Evolutionary conservation across 2,888 invertebrate species (phyloP).

Genomic region (Pristionchus exspectatus): DNA sequence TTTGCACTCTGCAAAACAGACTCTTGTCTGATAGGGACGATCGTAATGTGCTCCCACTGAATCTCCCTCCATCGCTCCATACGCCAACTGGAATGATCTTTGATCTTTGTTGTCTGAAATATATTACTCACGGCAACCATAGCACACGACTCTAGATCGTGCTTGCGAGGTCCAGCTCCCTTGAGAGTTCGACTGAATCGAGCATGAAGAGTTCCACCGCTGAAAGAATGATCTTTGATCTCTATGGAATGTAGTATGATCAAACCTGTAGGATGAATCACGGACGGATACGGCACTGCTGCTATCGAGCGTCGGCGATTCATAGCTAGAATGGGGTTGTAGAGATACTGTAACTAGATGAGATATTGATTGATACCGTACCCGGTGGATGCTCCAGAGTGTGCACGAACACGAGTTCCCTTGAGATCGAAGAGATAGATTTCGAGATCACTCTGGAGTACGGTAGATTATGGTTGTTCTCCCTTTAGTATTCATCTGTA

Average conservation of each 20-base stretch:
- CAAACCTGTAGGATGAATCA: constrained; percentile 33
- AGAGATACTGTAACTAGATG: not conserved
- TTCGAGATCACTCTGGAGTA: constrained; percentile 51
- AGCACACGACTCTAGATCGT: constrained; percentile 41
- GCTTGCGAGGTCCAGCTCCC: constrained; percentile 39
- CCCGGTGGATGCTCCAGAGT: constrained; percentile 34
- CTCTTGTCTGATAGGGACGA: constrained; percentile 35
- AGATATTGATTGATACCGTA: constrained; percentile 20
- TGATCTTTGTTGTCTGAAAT: not conserved
- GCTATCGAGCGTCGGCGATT: constrained; percentile 43
- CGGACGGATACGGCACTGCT: not conserved
- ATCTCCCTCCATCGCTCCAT: constrained; percentile 23
- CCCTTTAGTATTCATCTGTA: not conserved
- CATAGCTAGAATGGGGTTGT: constrained; percentile 19
- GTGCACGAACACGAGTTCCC: not conserved
- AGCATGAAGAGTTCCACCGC: constrained; percentile 27
- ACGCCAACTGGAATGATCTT: constrained; percentile 40
- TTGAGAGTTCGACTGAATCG: constrained; percentile 39
- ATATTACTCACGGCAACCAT: constrained; percentile 35
- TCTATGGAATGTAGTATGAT: not conserved
- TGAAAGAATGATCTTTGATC: constrained; percentile 8
- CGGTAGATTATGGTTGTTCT: not conserved
- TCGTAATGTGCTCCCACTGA: constrained; percentile 42
- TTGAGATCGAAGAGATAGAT: constrained; percentile 47
- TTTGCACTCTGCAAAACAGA: constrained; percentile 44